phyloP scores from a whole-genome alignment of 2,888 invertebrate species.

The Lepidonotus clava region DNA sequence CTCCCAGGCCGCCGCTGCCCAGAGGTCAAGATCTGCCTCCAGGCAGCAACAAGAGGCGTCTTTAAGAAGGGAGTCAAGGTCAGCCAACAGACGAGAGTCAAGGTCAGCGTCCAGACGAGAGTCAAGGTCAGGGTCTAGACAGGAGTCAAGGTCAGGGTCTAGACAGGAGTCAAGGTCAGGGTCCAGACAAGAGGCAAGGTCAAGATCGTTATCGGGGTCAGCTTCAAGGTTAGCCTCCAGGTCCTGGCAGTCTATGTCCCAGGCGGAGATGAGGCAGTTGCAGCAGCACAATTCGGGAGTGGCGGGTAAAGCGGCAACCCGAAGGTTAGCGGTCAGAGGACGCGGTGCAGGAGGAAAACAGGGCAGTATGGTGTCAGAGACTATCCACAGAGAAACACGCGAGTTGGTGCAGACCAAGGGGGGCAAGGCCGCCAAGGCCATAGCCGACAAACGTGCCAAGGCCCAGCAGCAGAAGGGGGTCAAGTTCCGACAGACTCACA shows the following conservation, averaged over 20 bases:
- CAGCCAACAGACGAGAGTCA: background rate
- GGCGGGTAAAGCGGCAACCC: background rate
- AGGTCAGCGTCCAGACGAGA: background rate
- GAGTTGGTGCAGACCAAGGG: background rate
- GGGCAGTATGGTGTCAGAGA: background rate
- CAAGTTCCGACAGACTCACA: slow-evolving; percentile 39
- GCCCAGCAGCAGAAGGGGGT: slow-evolving; percentile 35
- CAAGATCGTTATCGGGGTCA: background rate
- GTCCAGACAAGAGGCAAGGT: background rate
- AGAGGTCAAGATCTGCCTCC: too few relatives aligned
- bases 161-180: slow-evolving; percentile 18
- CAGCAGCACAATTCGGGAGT: background rate
- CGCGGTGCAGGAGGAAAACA: background rate
- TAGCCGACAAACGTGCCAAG: background rate
- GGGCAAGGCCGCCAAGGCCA: background rate
- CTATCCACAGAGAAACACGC: background rate
- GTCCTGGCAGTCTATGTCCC: slow-evolving; percentile 11
- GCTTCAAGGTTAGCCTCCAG: slow-evolving; percentile 34
- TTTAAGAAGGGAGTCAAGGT: background rate
- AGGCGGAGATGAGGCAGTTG: background rate
- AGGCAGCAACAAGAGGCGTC: too few relatives aligned
- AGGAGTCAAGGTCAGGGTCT: slow-evolving; percentile 1
- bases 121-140: background rate
- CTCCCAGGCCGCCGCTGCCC: background rate
- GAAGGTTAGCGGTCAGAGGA: background rate